phyloP scores from a whole-genome alignment of 2,113 vertebrate species.

The Entosphenus tridentatus region DNA sequence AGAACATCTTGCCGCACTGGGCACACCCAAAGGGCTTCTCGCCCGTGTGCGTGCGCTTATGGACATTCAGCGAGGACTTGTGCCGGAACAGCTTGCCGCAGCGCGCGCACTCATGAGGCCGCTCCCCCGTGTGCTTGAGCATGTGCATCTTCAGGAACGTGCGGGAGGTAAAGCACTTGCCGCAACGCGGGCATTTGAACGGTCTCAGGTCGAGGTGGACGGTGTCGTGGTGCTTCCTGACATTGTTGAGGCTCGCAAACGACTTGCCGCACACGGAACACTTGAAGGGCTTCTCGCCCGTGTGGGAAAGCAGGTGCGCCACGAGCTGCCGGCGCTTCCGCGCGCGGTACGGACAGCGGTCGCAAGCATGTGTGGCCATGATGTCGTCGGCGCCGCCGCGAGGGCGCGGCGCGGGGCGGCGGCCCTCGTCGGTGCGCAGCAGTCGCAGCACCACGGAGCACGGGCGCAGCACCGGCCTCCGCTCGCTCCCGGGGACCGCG shows the following conservation, averaged over 20 bases:
- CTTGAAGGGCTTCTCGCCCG: background rate
- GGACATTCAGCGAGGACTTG: background rate
- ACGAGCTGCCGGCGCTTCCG: no score
- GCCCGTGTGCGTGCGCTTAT: slow-evolving; percentile 2
- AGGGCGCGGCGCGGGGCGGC: no score
- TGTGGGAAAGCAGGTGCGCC: background rate
- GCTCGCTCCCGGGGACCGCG: no score
- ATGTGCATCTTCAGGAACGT: background rate
- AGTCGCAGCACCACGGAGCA: no score
- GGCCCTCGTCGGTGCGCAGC: no score
- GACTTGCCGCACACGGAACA: background rate
- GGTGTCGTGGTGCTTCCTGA: background rate
- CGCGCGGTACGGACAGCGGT: no score
- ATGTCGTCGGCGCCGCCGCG: no score
- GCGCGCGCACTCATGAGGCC: background rate
- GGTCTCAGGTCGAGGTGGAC: background rate
- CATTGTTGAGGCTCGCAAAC: background rate
- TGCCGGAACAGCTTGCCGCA: background rate
- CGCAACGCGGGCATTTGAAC: background rate
- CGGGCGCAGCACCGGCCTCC: no score
- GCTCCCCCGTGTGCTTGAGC: background rate
- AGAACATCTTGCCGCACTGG: background rate
- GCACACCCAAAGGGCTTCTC: background rate
- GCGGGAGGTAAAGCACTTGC: background rate
- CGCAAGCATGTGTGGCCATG: no score